phyloP scores from a whole-genome alignment of 2,113 vertebrate genomes.

The Irena cyanogastra region DNA sequence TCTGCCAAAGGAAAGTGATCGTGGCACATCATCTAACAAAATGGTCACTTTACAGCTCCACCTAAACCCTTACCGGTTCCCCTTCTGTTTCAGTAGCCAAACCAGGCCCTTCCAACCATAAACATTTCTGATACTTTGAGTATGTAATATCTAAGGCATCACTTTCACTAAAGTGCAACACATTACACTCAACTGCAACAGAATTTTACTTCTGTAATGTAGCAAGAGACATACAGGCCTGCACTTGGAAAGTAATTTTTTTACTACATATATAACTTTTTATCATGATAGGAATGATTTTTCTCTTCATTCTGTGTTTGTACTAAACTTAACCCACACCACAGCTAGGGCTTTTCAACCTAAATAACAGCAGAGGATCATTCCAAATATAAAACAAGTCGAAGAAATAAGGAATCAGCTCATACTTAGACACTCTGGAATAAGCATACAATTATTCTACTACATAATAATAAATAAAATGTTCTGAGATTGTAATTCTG shows the following conservation, averaged over 20 bases:
- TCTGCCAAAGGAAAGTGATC: background rate
- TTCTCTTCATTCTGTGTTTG: background rate
- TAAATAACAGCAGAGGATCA: background rate
- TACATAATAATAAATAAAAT: background rate
- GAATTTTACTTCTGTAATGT: background rate
- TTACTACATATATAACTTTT: background rate
- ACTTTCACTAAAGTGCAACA: background rate
- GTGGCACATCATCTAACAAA: background rate
- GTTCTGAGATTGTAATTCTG: background rate
- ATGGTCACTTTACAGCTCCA: background rate
- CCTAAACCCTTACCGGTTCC: background rate
- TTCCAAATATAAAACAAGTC: accelerated
- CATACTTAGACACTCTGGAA: background rate
- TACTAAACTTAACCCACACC: background rate
- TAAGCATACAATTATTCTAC: background rate
- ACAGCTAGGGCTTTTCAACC: background rate
- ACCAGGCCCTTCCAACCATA: background rate
- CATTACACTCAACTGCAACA: background rate
- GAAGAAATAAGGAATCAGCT: background rate
- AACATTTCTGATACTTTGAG: background rate
- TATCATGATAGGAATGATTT: background rate
- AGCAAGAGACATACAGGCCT: background rate
- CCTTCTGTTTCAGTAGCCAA: background rate
- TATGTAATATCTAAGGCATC: background rate
- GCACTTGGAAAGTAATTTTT: background rate